These are phyloP conservation scores for Dufourea novaeangliae DNA, from an alignment of 1,140 invertebrate genomes.

Conservation along the genomic window DNA sequence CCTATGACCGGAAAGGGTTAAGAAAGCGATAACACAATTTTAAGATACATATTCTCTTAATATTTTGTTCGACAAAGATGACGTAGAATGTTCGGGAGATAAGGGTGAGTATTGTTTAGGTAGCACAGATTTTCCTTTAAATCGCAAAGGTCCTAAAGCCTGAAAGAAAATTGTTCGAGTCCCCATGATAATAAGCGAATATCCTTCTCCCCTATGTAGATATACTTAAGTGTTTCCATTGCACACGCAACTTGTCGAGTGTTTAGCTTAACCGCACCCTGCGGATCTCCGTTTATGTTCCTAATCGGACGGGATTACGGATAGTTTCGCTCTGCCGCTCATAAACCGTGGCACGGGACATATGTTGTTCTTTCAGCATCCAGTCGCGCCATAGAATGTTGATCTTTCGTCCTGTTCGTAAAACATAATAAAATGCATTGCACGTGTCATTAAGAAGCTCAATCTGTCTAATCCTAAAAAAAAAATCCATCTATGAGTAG, in stretches of 20 bases:
- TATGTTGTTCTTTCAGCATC: slow-evolving; percentile 59
- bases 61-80: no score
- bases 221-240: slow-evolving; percentile 62
- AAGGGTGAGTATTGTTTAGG: no score
- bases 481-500: no score
- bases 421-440: neutral
- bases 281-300: slow-evolving; percentile 58
- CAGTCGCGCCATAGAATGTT: slow-evolving; percentile 18
- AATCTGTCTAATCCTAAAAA: neutral
- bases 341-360: slow-evolving; percentile 53
- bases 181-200: slow-evolving; percentile 40
- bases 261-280: slow-evolving; percentile 64
- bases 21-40: no score
- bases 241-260: slow-evolving; percentile 72
- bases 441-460: slow-evolving; percentile 1
- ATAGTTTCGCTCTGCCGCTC: slow-evolving; percentile 38
- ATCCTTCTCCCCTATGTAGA: slow-evolving; percentile 16
- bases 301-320: slow-evolving; percentile 66
- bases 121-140: no score
- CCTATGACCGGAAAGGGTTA: no score
- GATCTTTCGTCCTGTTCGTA: slow-evolving; percentile 15
- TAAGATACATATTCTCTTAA: no score
- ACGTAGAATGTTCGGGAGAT: no score
- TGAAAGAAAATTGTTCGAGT: neutral
- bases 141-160: no score